Evolutionary conservation across 35 echinoderm and acorn worm genomes (phyloP), one percentile per base, ranked within the genome.

Genomic region (Amphiura filiformis): DNA sequence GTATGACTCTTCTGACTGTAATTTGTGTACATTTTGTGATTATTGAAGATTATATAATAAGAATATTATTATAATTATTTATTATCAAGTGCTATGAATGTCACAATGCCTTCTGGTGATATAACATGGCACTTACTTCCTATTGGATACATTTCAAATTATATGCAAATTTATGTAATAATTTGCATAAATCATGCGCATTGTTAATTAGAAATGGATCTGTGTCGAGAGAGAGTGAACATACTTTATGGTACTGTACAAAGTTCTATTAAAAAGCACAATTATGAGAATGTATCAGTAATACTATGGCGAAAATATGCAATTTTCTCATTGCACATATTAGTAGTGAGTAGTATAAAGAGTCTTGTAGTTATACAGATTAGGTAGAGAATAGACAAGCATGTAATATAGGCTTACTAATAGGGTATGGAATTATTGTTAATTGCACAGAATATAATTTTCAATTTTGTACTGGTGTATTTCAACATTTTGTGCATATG

Each of bases 1-100:
- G 7, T 70, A 23, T 70, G n/a, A 70, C 26, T 13, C 61, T 70
- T 70, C 61, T 70, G 61, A 70, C 61, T 70, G 61, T 70, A 70
- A 47, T 70, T 70, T 70, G 61, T 70, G 61, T 70, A 70, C 61
- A 70, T 70, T 70, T 70, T 70, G 61, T 70, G 61, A 70, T 70
- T 70, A 70, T 70, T 70, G 28, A 70, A 70, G 61, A 70, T 70
- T 70, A 70, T 70, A 70, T 70, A 70, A 70, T 70, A 70, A 70
- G 61, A 70, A 70, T 70, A 70, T 70, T 70, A 70, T 70, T 18
- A 70, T 18, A 70, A 70, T 26, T 15, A 18, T 70, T 18, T 70
- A 18, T 70, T 18, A 70, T 30, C 61, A 70, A 70, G 61, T 70
- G 61, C 61, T 70, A 70, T 30, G 41, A 70, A 18, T 70, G 28